phyloP scores from a whole-genome alignment of 2,888 invertebrate genomes.

The Xylota sylvarum region DNA sequence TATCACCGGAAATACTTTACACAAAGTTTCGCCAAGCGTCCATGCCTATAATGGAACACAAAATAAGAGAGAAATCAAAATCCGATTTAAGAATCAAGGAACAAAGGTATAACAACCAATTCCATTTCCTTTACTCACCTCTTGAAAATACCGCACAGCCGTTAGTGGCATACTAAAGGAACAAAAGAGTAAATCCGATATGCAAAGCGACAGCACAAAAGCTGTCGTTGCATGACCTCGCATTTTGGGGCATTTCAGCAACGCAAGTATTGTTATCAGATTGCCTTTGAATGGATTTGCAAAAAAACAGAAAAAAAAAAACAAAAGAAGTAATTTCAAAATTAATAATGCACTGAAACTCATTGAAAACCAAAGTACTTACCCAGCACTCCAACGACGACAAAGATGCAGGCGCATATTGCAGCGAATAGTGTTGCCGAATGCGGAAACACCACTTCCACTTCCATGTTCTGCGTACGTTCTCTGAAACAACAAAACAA shows the following conservation, averaged over 20 bases:
- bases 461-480: constrained; percentile 65
- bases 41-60: constrained; percentile 85
- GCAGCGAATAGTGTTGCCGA: constrained; percentile 92
- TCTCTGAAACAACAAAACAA: constrained; percentile 51
- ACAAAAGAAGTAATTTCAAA: constrained; percentile 17
- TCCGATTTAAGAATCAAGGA: constrained; percentile 17
- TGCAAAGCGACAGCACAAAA: constrained; percentile 93
- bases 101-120: constrained; percentile 29
- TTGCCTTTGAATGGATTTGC: constrained; percentile 88
- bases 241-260: constrained; percentile 91
- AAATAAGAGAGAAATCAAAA: constrained; percentile 43
- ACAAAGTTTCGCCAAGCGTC: constrained; percentile 91
- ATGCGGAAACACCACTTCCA: constrained; percentile 87
- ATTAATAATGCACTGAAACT: constrained; percentile 41
- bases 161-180: constrained; percentile 93
- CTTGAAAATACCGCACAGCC: constrained; percentile 92
- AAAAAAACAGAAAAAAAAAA: too few species aligned
- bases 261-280: constrained; percentile 91
- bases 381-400: constrained; percentile 92
- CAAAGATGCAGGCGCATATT: constrained; percentile 91
- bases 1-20: constrained; percentile 94
- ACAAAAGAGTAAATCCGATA: constrained; percentile 94
- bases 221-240: constrained; percentile 94
- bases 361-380: constrained; percentile 81
- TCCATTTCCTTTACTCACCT: constrained; percentile 84